A percentile compares a stretch with the other conserved stretches of the same genome.
These are phyloP conservation scores for Porphyrio hochstetteri DNA, from an alignment of 2,113 vertebrate species.

Conservation along the genomic window DNA sequence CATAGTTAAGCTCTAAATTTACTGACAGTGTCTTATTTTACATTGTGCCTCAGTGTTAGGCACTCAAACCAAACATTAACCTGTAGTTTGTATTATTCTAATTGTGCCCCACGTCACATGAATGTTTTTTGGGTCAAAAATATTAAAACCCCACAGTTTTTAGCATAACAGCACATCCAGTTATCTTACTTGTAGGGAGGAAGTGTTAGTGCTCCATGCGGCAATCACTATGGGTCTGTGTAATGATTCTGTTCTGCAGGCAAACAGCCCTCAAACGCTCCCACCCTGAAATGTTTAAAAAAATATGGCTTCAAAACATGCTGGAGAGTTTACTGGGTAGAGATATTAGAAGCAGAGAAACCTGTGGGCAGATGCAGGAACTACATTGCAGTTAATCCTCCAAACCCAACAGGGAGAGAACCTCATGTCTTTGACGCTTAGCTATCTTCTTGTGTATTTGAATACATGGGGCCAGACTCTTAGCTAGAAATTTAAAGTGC, in stretches of 20 bases:
- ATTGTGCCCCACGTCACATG: neutral
- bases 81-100: neutral
- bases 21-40: neutral
- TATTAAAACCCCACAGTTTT: neutral
- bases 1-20: neutral
- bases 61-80: neutral
- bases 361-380: neutral
- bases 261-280: neutral
- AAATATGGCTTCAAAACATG: neutral
- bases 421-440: neutral
- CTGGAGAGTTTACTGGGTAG: neutral
- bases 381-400: neutral
- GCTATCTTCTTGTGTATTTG: neutral
- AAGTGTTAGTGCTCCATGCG: neutral
- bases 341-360: neutral
- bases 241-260: neutral
- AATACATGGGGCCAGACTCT: neutral
- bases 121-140: neutral
- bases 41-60: neutral
- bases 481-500: neutral
- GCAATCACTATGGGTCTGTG: neutral
- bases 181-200: neutral
- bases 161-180: neutral
- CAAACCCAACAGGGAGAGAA: neutral
- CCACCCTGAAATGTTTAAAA: neutral